phyloP scores from a whole-genome alignment of 37 sponge, comb jelly and placozoan genomes.

The Bolinopsis microptera region DNA sequence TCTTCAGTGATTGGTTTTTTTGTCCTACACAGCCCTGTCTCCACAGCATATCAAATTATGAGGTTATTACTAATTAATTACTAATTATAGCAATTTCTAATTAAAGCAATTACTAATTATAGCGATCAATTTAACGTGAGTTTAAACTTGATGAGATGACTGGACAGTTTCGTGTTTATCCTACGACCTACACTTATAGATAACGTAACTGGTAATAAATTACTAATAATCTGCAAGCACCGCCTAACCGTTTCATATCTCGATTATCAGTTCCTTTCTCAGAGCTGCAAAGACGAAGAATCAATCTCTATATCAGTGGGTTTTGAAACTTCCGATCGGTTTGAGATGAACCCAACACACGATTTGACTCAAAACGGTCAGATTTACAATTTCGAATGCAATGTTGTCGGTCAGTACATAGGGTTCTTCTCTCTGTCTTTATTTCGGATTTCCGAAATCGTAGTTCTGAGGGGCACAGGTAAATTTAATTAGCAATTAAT shows the following conservation, averaged over 20 bases:
- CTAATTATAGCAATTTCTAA: not conserved
- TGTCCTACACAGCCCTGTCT: not conserved
- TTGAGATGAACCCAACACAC: not conserved
- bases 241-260: too few species aligned
- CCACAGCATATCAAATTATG: not conserved
- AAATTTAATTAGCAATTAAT: not conserved
- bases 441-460: not conserved
- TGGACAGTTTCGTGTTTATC: too few species aligned
- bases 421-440: too few species aligned
- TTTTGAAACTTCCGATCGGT: not conserved
- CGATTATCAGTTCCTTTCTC: too few species aligned
- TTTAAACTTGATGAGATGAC: too few species aligned
- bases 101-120: not conserved
- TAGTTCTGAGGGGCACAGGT: not conserved
- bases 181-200: too few species aligned
- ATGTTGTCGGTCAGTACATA: not conserved
- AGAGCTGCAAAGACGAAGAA: not conserved
- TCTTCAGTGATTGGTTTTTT: not conserved
- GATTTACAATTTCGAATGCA: not conserved
- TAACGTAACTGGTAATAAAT: too few species aligned
- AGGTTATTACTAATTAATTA: not conserved
- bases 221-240: too few species aligned
- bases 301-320: not conserved
- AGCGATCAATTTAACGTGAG: too few species aligned
- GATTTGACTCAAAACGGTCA: not conserved